A percentile compares a stretch with the other conserved stretches of the same genome.
phyloP scores from a whole-genome alignment of 2,797 vertebrate species.

The Neostethus bicornis region DNA sequence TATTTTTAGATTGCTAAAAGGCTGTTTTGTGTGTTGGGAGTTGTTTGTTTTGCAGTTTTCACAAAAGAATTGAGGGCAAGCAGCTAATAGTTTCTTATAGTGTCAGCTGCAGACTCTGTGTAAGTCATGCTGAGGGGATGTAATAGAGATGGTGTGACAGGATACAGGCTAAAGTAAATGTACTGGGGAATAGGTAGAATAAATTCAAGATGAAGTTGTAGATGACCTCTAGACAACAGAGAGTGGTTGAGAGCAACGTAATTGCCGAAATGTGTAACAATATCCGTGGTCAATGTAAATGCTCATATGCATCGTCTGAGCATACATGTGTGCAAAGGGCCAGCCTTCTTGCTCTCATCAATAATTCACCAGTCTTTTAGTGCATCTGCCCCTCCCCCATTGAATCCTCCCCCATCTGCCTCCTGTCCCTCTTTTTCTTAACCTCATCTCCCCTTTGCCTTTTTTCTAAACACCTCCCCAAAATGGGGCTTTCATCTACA shows the following conservation, averaged over 20 bases:
- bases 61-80: background rate
- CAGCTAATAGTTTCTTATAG: constrained; percentile 3
- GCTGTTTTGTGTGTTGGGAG: constrained; percentile 14
- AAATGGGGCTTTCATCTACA: constrained; percentile 8
- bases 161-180: constrained; percentile 35
- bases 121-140: constrained; percentile 13
- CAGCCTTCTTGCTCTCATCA: constrained; percentile 85
- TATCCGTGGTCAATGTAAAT: constrained; percentile 76
- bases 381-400: constrained; percentile 61
- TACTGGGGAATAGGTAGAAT: constrained; percentile 38
- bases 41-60: constrained; percentile 5
- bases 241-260: constrained; percentile 25
- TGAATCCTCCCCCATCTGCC: constrained; percentile 54
- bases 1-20: constrained; percentile 5
- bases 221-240: constrained; percentile 45
- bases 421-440: constrained; percentile 50
- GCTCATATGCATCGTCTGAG: constrained; percentile 66
- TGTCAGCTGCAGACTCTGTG: constrained; percentile 8
- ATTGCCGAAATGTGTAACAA: constrained; percentile 87
- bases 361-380: constrained; percentile 88
- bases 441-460: constrained; percentile 33
- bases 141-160: constrained; percentile 5
- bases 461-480: constrained; percentile 23
- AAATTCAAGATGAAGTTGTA: constrained; percentile 51
- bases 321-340: constrained; percentile 65